These are phyloP conservation scores for Scortum barcoo DNA, from an alignment of 2,113 vertebrate genomes.

Conservation along the genomic window DNA sequence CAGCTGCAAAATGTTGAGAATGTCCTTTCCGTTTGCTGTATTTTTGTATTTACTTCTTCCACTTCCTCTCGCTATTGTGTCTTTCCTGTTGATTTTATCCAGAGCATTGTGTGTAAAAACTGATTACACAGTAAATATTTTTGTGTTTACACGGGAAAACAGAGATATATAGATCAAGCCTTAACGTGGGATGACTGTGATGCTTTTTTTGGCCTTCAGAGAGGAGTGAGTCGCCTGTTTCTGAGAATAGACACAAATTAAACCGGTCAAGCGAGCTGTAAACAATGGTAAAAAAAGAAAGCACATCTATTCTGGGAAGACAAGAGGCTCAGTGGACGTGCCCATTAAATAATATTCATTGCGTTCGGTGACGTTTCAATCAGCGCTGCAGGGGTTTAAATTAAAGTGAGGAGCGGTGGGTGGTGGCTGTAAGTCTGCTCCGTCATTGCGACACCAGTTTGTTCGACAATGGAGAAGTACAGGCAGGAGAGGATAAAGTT, in stretches of 20 bases:
- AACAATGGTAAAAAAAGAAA: conserved; percentile 39
- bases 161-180: not conserved
- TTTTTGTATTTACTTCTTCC: not conserved
- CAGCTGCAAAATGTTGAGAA: not conserved
- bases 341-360: not conserved
- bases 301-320: conserved; percentile 47
- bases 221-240: not conserved
- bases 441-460: not conserved
- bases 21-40: not conserved
- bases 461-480: not conserved
- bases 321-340: not conserved
- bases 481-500: not conserved
- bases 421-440: not conserved
- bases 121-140: not conserved
- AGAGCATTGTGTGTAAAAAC: not conserved
- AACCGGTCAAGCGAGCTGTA: conserved; percentile 51
- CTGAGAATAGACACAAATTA: conserved; percentile 32
- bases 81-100: conserved; percentile 1
- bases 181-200: too few relatives aligned
- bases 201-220: conserved; percentile 3
- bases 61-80: not conserved
- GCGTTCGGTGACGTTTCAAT: not conserved
- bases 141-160: conserved; percentile 18
- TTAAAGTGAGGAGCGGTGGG: not conserved
- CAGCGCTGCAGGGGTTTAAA: not conserved